phyloP scores from a whole-genome alignment of 37 sponge, comb jelly and placozoan species.

The Hexactinellida sp. region DNA sequence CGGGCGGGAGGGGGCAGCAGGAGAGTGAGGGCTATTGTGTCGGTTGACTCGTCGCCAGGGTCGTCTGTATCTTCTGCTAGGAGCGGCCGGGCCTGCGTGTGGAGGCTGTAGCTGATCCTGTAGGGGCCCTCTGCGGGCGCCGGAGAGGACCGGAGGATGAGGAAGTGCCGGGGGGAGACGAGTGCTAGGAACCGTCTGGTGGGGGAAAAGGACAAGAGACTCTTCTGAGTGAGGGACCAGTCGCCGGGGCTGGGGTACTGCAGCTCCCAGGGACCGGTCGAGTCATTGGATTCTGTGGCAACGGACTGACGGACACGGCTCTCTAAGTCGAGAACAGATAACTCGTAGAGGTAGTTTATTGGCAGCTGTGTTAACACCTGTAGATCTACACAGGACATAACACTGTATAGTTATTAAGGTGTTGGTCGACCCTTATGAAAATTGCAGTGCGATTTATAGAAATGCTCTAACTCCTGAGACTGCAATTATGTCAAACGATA shows the following conservation, averaged over 20 bases:
- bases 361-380: neutral
- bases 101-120: neutral
- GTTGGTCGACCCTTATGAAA: no score
- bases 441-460: no score
- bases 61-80: neutral
- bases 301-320: neutral
- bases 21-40: neutral
- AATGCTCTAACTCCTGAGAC: no score
- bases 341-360: constrained; percentile 11
- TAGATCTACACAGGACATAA: constrained; percentile 5
- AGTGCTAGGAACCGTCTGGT: neutral
- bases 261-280: neutral
- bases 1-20: neutral
- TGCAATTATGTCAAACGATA: no score
- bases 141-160: neutral
- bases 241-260: neutral
- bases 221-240: neutral
- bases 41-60: neutral
- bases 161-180: neutral
- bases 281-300: neutral
- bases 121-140: neutral
- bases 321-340: neutral
- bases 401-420: neutral
- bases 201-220: neutral
- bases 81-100: neutral